phyloP scores from a whole-genome alignment of 2,888 invertebrate species.

The Alloscopus bannaensis region DNA sequence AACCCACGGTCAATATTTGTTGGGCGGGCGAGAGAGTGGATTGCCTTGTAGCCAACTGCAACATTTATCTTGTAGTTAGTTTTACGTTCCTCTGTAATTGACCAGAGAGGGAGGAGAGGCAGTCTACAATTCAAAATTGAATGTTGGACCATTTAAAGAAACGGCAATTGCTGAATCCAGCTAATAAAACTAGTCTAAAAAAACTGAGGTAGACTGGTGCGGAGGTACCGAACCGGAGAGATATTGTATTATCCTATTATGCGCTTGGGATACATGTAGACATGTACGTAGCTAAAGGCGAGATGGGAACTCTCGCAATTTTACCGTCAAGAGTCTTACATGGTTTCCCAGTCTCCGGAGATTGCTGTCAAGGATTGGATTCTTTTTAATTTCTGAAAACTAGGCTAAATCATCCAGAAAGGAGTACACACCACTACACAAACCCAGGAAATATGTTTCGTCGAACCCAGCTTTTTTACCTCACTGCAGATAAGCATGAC shows the following conservation, averaged over 20 bases:
- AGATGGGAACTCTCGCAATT: no score
- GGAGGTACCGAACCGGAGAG: no score
- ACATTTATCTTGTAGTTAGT: neutral
- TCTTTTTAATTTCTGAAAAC: constrained; percentile 28
- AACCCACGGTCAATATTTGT: constrained; percentile 42
- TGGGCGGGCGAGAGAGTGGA: constrained; percentile 18
- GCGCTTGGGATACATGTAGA: no score
- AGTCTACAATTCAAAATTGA: constrained; percentile 19
- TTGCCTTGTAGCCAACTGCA: neutral
- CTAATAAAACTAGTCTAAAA: neutral
- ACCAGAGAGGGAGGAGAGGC: constrained; percentile 46
- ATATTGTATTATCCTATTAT: no score
- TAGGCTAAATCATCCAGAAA: constrained; percentile 37
- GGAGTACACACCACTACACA: neutral
- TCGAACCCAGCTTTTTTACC: no score
- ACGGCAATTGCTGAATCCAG: neutral
- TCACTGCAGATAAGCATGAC: no score
- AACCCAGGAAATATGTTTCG: no score
- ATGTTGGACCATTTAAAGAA: constrained; percentile 1
- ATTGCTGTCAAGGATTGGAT: neutral
- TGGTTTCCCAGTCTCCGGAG: constrained; percentile 12
- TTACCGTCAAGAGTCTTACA: no score
- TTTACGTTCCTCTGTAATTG: constrained; percentile 53
- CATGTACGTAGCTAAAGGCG: no score
- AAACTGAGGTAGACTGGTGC: no score